Evolutionary conservation across 2,797 vertebrate species (phyloP).

Genomic region (Hemibagrus guttatus): DNA sequence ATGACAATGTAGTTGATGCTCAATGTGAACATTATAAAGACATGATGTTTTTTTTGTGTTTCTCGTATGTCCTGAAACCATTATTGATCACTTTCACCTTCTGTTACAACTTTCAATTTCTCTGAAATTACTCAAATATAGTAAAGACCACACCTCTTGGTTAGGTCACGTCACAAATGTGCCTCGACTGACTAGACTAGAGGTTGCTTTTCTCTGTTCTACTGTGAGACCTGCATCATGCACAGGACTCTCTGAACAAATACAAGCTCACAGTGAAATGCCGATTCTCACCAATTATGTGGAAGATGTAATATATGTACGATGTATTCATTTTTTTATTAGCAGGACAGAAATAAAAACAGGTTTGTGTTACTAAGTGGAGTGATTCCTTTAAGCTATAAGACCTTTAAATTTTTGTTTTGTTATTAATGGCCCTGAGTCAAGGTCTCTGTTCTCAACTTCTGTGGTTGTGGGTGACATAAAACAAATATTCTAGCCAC

Average conservation of each 20-base stretch:
- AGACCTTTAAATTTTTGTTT: not conserved
- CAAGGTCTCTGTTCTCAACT: slow-evolving; percentile 19
- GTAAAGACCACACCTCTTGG: slow-evolving; percentile 2
- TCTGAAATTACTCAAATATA: slow-evolving; percentile 33
- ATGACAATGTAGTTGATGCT: not conserved
- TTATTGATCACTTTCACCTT: slow-evolving; percentile 7
- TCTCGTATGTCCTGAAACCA: not conserved
- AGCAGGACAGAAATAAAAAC: not conserved
- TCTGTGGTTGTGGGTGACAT: slow-evolving; percentile 46
- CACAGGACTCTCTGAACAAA: not conserved
- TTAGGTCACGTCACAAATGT: not conserved
- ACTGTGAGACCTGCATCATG: not conserved
- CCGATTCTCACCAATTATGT: not conserved
- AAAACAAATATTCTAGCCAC: slow-evolving; percentile 44
- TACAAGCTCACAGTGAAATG: not conserved
- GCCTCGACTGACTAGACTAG: not conserved
- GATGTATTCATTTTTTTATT: not conserved
- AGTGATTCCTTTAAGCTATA: not conserved
- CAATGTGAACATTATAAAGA: not conserved
- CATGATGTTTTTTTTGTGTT: not conserved
- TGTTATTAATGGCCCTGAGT: not conserved
- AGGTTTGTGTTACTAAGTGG: not conserved
- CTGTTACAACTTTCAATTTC: slow-evolving; percentile 21
- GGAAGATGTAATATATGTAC: not conserved
- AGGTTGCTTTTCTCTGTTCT: not conserved